Evolutionary conservation across 2,888 invertebrate species (phyloP), one percentile per base, ranked within the genome.

Genomic region (Apamea epomidion): DNA sequence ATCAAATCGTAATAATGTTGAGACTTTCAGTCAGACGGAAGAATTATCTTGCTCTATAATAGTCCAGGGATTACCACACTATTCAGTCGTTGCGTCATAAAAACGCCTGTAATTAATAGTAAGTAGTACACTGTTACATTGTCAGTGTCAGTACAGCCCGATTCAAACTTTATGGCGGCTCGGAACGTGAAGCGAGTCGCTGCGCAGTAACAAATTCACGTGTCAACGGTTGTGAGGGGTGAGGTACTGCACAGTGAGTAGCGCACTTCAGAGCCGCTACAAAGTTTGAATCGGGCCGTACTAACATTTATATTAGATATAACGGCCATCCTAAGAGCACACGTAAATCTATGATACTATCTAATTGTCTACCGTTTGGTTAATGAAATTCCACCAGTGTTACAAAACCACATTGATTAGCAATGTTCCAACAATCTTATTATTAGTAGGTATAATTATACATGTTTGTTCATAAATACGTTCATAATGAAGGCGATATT

Each of bases 11-110:
- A 78, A 80, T 87, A 72, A 82, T 75, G 79, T 79, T 81, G 78
- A 78, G 89, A 87, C 88, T 87, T 87, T 74, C 70, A 89, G 84
- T 87, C 81, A 81, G 83, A 88, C 80, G 88, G 78, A 87, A 82
- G 78, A 77, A 78, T 80, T 76, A 83, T 87, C 78, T 79, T 80
- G 82, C 76, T 86, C 60, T 83, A 81, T 54, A 82, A 71, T 83
- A 82, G 77, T 87, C 75, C 81, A 69, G 76, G 83, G 76, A 85
- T 88, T 88, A 90, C 76, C 87, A 85, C 82, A 85, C 90, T 91
- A 90, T 85, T 91, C 91, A 91, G 91, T 91, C 91, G 70, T 85
- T 76, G 89, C 91, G 88, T 82, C 80, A 60, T 79, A 74, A 81
- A 82, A 79, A 85, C 90, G 90, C 90, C 88, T 84, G 77, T 78